Conservation (phyloP, 1,140 invertebrate species). For the Melitaea cinxia region DNA sequence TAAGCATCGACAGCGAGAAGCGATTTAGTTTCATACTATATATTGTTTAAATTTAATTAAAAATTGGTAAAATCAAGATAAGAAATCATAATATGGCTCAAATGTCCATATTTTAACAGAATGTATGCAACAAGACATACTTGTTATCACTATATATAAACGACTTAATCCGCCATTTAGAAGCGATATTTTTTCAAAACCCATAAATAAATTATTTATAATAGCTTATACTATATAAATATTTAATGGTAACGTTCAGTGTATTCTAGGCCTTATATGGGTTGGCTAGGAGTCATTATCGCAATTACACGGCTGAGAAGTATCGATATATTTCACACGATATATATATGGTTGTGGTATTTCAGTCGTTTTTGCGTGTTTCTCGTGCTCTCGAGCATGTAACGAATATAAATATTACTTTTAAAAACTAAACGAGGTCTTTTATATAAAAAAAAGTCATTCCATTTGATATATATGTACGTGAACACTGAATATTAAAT, state of each 20-base stretch:
- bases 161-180: background rate
- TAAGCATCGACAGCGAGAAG: no score
- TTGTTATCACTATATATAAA: background rate
- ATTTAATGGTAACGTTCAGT: background rate
- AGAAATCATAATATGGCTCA: no score
- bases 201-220: background rate
- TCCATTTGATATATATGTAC: background rate
- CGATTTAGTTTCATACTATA: no score
- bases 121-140: no score
- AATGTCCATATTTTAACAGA: no score
- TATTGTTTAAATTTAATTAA: no score
- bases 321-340: constrained; percentile 4
- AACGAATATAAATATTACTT: constrained; percentile 3
- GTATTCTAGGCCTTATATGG: constrained; percentile 2
- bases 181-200: background rate
- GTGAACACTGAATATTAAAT: background rate
- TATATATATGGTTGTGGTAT: background rate
- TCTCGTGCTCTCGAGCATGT: background rate
- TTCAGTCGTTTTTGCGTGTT: constrained; percentile 1
- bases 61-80: no score
- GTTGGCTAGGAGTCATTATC: background rate
- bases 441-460: background rate
- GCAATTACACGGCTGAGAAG: background rate
- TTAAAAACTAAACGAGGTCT: background rate
- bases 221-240: background rate